A percentile compares a stretch with the other conserved stretches of the same genome.
Conservation (phyloP, 2,888 invertebrate genomes). For the Cerastis leucographa region DNA sequence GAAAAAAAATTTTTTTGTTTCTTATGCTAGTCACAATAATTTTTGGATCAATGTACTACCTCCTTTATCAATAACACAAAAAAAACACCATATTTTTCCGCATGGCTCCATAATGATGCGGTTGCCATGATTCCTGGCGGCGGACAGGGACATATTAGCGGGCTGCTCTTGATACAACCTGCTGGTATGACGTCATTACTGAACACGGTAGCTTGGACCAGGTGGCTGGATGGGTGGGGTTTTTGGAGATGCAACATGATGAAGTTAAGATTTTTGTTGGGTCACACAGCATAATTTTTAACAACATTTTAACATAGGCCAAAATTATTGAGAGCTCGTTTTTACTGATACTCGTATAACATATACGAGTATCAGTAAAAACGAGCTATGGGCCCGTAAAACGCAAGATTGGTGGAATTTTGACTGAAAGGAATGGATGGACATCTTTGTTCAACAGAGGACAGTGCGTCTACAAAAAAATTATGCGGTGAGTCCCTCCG, state of each 20-base stretch:
- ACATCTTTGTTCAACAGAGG: not conserved
- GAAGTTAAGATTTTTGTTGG: not conserved
- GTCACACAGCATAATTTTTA: not conserved
- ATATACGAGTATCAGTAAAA: not conserved
- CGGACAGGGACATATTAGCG: conserved; percentile 76
- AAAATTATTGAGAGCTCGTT: not conserved
- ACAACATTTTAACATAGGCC: not conserved
- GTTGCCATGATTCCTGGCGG: conserved; percentile 69
- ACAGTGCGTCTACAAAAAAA: not conserved
- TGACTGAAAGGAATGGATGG: not conserved
- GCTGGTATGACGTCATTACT: conserved; percentile 56
- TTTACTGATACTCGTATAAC: no score
- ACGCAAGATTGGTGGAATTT: not conserved
- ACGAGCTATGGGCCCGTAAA: not conserved
- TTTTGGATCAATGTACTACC: conserved; percentile 22
- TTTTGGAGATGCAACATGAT: conserved; percentile 5
- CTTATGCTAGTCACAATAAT: not conserved
- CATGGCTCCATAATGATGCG: conserved; percentile 69
- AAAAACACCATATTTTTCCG: conserved; percentile 63
- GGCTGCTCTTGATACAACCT: conserved; percentile 55
- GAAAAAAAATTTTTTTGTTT: not conserved
- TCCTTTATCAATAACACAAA: conserved; percentile 49
- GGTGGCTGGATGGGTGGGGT: not conserved
- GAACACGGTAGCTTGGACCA: conserved; percentile 57
- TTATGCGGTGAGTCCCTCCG: no score